These are phyloP conservation scores for Drosophila vallismaia DNA, from an alignment of 2,888 invertebrate genomes.

Conservation along the genomic window DNA sequence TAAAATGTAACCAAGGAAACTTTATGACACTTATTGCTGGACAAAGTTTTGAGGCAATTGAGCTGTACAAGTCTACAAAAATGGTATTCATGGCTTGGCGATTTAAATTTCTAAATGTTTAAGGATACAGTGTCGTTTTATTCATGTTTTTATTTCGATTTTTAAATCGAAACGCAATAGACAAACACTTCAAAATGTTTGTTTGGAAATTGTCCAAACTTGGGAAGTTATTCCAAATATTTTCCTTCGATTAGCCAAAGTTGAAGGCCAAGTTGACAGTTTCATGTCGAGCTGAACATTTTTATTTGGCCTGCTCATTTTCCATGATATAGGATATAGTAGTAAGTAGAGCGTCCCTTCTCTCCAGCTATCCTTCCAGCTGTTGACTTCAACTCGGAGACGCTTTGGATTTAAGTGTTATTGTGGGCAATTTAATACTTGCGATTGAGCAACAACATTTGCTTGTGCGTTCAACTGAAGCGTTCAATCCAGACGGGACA, in stretches of 20 bases:
- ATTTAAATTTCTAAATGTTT: neutral
- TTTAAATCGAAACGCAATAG: neutral
- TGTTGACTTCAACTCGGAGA: constrained; percentile 65
- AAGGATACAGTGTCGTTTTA: neutral
- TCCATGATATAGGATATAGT: constrained; percentile 36
- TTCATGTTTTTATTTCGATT: neutral
- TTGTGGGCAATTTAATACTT: constrained; percentile 82
- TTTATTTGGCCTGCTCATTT: constrained; percentile 67
- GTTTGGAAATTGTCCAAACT: constrained; percentile 3
- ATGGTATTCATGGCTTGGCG: neutral
- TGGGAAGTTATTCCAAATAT: constrained; percentile 35
- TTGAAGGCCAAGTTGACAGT: constrained; percentile 32
- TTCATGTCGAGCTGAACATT: constrained; percentile 51
- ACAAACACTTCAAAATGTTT: constrained; percentile 8
- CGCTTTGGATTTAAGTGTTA: constrained; percentile 77
- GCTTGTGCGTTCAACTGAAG: constrained; percentile 74
- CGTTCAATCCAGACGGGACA: constrained; percentile 53
- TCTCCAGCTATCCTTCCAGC: constrained; percentile 8
- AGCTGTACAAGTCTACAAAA: constrained; percentile 13
- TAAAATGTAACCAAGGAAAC: constrained; percentile 36
- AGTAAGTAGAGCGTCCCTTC: neutral
- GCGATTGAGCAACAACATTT: constrained; percentile 81
- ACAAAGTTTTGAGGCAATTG: constrained; percentile 22
- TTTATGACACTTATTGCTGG: constrained; percentile 49
- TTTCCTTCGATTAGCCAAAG: constrained; percentile 35